These are phyloP conservation scores for Patiria miniata DNA, from an alignment of 35 echinoderm and acorn worm species.

Conservation along the genomic window DNA sequence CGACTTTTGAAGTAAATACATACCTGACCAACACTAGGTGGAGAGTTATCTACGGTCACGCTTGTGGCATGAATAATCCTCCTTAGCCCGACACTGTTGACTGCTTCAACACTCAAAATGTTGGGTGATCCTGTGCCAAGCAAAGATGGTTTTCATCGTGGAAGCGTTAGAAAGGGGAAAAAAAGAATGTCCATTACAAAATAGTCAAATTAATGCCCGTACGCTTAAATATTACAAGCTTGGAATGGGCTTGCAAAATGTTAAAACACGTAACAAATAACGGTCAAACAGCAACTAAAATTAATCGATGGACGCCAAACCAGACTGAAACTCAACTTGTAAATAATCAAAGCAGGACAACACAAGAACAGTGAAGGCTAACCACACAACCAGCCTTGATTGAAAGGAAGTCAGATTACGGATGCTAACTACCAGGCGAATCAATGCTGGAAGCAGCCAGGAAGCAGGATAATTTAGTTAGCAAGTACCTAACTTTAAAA, in stretches of 20 bases:
- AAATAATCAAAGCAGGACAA: not conserved
- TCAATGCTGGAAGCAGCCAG: not conserved
- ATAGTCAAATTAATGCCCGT: no score
- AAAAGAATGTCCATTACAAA: no score
- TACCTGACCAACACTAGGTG: constrained; percentile 29
- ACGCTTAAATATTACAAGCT: not conserved
- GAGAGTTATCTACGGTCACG: constrained; percentile 42
- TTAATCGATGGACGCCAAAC: not conserved
- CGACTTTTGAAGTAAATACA: not conserved
- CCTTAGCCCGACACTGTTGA: constrained; percentile 34
- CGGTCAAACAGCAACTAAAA: not conserved
- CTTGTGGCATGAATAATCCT: not conserved
- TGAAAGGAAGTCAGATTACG: not conserved
- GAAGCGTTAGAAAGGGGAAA: not conserved
- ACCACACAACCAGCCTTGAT: not conserved
- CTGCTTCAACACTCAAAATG: constrained; percentile 14
- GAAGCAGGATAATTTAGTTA: not conserved
- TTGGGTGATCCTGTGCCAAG: constrained; percentile 2
- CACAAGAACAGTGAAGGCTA: not conserved
- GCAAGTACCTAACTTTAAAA: not conserved
- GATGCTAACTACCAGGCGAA: not conserved
- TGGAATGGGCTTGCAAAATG: not conserved
- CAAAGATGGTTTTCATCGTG: not conserved
- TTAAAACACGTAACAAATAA: not conserved
- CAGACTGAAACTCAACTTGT: not conserved